A percentile compares a stretch with the other conserved stretches of the same genome.
phyloP scores from a whole-genome alignment of 2,888 invertebrate species.

The Ophonus ardosiacus region DNA sequence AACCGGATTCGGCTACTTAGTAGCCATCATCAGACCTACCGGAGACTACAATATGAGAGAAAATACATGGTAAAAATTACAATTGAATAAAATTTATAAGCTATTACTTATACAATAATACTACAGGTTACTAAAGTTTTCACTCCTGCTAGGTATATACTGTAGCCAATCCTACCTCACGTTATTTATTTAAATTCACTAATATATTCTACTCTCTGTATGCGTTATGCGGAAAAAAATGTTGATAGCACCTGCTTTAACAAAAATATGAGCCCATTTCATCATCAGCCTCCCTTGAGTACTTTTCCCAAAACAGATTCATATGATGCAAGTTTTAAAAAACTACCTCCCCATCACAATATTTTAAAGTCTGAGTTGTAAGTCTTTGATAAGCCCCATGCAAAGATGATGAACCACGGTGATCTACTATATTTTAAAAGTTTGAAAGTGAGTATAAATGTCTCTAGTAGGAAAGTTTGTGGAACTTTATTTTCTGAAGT shows the following conservation, averaged over 20 bases:
- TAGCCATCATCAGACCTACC: no score
- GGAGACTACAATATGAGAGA: no score
- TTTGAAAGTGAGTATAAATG: slow-evolving; percentile 42
- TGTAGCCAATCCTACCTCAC: no score
- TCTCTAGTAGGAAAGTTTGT: slow-evolving; percentile 27
- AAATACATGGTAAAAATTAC: no score
- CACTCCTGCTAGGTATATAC: no score
- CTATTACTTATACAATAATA: no score
- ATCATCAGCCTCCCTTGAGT: neutral
- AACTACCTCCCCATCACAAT: slow-evolving; percentile 6
- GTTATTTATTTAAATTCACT: no score
- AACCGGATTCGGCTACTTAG: no score
- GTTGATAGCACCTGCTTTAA: neutral
- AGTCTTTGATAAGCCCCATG: slow-evolving; percentile 26
- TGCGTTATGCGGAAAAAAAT: neutral
- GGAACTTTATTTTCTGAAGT: slow-evolving; percentile 37
- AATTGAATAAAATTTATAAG: no score
- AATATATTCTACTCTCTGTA: neutral
- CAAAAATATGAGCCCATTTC: neutral
- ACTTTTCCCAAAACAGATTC: neutral
- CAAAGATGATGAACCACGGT: slow-evolving; percentile 19
- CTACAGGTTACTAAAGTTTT: no score
- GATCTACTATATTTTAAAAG: slow-evolving; percentile 34
- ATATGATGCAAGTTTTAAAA: slow-evolving; percentile 6
- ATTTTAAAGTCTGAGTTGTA: slow-evolving; percentile 5